These are phyloP conservation scores for Gymnosoma rotundatum DNA, from an alignment of 2,888 invertebrate species.

Conservation along the genomic window DNA sequence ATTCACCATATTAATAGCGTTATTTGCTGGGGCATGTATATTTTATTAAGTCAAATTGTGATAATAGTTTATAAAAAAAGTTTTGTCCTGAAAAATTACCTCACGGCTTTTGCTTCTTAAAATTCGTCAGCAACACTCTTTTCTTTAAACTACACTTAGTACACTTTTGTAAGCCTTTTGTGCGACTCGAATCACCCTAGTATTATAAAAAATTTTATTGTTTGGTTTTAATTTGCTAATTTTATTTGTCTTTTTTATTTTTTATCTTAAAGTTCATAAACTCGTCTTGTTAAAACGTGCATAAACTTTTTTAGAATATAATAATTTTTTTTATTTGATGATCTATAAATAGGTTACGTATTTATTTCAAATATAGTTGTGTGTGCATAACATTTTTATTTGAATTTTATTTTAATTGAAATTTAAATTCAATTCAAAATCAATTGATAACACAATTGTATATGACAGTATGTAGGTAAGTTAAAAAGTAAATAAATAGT, in stretches of 20 bases:
- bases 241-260: not conserved
- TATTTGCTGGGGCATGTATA: too few relatives aligned
- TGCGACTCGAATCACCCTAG: too few relatives aligned
- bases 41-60: too few relatives aligned
- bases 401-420: slow-evolving; percentile 14
- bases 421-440: slow-evolving; percentile 49
- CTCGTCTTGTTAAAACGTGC: slow-evolving; percentile 22
- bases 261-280: slow-evolving; percentile 7
- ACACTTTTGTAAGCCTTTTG: not conserved
- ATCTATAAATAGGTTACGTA: slow-evolving; percentile 40
- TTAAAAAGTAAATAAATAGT: not conserved
- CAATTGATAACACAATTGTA: slow-evolving; percentile 48
- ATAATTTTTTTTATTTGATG: slow-evolving; percentile 13
- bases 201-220: not conserved
- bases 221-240: not conserved
- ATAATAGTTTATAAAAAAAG: too few relatives aligned
- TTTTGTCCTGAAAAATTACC: too few relatives aligned
- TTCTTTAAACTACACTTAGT: too few relatives aligned
- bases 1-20: too few relatives aligned
- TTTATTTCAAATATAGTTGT: slow-evolving; percentile 1
- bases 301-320: not conserved
- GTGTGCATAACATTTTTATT: not conserved
- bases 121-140: too few relatives aligned
- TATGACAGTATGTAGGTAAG: not conserved
- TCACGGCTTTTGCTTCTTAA: too few relatives aligned